phyloP scores from a whole-genome alignment of 2,113 vertebrate genomes.

The Pteropus alecto region DNA sequence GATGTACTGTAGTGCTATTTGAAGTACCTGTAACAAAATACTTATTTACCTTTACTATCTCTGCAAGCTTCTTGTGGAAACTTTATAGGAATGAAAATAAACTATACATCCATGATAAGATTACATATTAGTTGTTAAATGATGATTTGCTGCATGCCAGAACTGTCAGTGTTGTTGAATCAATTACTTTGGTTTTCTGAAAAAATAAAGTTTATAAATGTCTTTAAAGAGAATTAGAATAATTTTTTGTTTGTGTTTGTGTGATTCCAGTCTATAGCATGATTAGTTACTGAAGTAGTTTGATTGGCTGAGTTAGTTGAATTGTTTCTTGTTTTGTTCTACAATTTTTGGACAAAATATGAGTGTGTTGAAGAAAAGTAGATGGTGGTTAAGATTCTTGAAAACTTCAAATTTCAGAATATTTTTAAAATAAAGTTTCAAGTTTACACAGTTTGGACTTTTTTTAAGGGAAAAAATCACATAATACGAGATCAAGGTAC shows the following conservation, averaged over 20 bases:
- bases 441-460: conserved; percentile 12
- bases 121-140: conserved; percentile 46
- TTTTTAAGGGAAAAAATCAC: not conserved
- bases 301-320: conserved; percentile 22
- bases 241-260: conserved; percentile 10
- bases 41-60: conserved; percentile 74
- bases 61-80: conserved; percentile 60
- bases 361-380: conserved; percentile 9
- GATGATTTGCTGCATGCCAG: conserved; percentile 58
- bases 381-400: conserved; percentile 21
- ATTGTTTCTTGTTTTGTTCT: conserved; percentile 5
- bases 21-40: conserved; percentile 80
- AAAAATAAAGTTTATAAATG: conserved; percentile 59
- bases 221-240: conserved; percentile 55
- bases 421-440: conserved; percentile 63
- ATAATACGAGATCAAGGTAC: not conserved
- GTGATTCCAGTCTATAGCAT: not conserved
- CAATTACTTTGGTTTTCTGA: conserved; percentile 55
- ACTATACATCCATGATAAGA: conserved; percentile 30
- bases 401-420: conserved; percentile 43
- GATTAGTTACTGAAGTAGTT: conserved; percentile 21
- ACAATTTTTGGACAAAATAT: conserved; percentile 35
- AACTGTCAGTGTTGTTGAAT: conserved; percentile 49
- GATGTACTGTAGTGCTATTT: conserved; percentile 78
- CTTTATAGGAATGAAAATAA: conserved; percentile 57